Conservation (phyloP, 2,113 vertebrate genomes). For the Cyanistes caeruleus region DNA sequence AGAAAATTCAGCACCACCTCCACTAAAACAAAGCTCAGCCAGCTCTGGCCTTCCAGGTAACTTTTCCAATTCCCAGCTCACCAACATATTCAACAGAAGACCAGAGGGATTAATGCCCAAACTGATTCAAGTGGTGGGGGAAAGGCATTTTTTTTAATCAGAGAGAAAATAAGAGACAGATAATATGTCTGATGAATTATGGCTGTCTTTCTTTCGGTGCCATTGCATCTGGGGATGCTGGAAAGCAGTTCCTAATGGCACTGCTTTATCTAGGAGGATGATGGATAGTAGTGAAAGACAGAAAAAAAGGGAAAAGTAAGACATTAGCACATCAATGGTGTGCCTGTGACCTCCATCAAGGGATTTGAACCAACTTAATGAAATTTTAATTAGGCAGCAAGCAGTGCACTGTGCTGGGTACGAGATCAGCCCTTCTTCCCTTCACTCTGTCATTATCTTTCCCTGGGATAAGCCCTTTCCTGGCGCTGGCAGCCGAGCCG, state of each 20-base stretch:
- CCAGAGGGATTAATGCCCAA: not conserved
- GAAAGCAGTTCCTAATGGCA: slow-evolving; percentile 46
- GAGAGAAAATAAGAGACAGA: slow-evolving; percentile 12
- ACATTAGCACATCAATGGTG: slow-evolving; percentile 77
- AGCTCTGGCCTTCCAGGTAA: not conserved
- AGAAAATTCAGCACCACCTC: not conserved
- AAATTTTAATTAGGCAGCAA: slow-evolving; percentile 83
- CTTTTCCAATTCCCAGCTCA: not conserved
- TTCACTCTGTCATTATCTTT: not conserved
- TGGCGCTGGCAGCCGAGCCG: not conserved
- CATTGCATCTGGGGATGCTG: slow-evolving; percentile 35
- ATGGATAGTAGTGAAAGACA: slow-evolving; percentile 50
- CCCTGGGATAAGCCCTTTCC: not conserved
- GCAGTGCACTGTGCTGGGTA: slow-evolving; percentile 65
- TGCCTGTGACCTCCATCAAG: slow-evolving; percentile 64
- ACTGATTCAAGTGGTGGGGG: not conserved
- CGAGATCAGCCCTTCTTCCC: slow-evolving; percentile 30
- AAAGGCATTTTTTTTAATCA: slow-evolving; percentile 42
- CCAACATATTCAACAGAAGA: not conserved
- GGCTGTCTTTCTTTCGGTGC: not conserved
- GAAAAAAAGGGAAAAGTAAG: slow-evolving; percentile 53
- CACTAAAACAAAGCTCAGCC: not conserved
- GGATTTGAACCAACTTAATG: slow-evolving; percentile 76
- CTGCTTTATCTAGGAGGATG: slow-evolving; percentile 50
- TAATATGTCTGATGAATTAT: slow-evolving; percentile 25